These are phyloP conservation scores for Prunella fulvescens DNA, from an alignment of 2,113 vertebrate species.

Conservation along the genomic window DNA sequence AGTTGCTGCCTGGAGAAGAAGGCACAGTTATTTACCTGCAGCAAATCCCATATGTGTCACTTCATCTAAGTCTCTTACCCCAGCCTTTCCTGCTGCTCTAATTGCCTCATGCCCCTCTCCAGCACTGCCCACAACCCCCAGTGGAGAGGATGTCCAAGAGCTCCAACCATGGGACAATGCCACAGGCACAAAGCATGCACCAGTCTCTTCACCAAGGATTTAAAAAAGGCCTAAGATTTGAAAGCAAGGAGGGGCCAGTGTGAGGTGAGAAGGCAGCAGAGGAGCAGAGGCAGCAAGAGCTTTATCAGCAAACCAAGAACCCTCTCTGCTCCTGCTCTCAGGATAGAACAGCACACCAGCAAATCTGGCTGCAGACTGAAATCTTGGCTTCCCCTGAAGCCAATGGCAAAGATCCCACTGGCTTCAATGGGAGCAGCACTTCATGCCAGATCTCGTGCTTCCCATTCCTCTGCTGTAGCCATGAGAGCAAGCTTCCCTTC, in stretches of 20 bases:
- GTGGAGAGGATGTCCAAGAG: not conserved
- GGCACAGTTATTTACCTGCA: not conserved
- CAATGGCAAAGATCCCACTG: conserved; percentile 57
- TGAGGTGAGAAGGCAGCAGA: not conserved
- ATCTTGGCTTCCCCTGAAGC: conserved; percentile 35
- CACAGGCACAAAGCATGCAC: not conserved
- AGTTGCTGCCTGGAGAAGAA: not conserved
- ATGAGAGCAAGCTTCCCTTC: conserved; percentile 51
- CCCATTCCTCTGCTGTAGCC: conserved; percentile 44
- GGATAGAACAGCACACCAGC: conserved; percentile 36
- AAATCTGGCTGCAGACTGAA: conserved; percentile 44
- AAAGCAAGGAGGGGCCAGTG: not conserved
- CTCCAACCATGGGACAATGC: not conserved
- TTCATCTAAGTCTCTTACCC: not conserved
- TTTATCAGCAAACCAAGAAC: conserved; percentile 32
- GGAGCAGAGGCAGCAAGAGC: not conserved
- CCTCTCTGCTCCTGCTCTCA: conserved; percentile 11
- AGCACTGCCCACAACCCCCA: not conserved
- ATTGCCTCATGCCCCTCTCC: not conserved
- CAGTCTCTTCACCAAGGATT: not conserved
- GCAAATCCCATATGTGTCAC: not conserved
- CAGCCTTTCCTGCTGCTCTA: not conserved
- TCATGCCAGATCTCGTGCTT: conserved; percentile 58
- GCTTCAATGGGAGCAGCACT: conserved; percentile 45
- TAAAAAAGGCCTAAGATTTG: not conserved